Percentiles rank a stretch among this genome's conserved stretches.
Evolutionary conservation across 2,797 vertebrate genomes (phyloP).

Genomic region (Chlorospingus semifuscus): DNA sequence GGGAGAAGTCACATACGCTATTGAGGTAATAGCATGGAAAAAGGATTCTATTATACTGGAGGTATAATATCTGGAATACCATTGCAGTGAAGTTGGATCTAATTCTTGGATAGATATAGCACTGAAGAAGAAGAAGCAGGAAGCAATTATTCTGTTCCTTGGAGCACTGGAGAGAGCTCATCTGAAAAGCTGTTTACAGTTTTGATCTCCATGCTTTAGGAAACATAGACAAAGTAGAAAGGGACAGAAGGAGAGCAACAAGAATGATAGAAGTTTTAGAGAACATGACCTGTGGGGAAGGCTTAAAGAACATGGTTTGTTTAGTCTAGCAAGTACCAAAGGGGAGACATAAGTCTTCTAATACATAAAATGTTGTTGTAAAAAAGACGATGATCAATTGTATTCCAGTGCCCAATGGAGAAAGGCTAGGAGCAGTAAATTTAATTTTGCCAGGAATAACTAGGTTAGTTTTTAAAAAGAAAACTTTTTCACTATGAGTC

Average conservation of each 20-base stretch:
- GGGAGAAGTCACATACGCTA: neutral
- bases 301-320: constrained; percentile 38
- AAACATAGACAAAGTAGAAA: neutral
- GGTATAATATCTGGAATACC: neutral
- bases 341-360: constrained; percentile 21
- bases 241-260: neutral
- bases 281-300: constrained; percentile 14
- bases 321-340: constrained; percentile 40
- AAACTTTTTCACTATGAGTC: neutral
- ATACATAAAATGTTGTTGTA: constrained; percentile 17
- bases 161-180: neutral
- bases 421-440: neutral
- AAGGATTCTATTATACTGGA: neutral
- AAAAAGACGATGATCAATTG: constrained; percentile 22
- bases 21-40: neutral
- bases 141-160: constrained; percentile 13
- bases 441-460: neutral
- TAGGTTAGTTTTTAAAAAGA: neutral
- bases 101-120: neutral
- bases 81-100: neutral
- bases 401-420: neutral
- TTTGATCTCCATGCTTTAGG: neutral
- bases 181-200: constrained; percentile 9
- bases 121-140: neutral
- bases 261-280: constrained; percentile 8